A percentile compares a stretch with the other conserved stretches of the same genome.
Conservation (phyloP, 2,113 vertebrate genomes). For the Macrotis lagotis region DNA sequence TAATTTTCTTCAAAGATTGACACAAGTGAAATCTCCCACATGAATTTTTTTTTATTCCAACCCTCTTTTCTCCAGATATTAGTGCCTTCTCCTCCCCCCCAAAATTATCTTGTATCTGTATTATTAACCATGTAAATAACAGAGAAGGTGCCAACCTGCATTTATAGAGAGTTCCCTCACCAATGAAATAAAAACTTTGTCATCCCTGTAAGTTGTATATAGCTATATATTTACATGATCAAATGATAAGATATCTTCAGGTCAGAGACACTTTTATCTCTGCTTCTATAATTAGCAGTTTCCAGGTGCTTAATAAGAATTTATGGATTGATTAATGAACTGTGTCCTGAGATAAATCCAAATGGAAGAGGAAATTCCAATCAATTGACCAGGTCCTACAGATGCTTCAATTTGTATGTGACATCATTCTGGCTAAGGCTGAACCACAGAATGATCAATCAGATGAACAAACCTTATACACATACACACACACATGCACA, state of each 20-base stretch:
- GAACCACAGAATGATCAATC: no score
- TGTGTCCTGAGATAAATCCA: background rate
- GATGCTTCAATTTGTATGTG: background rate
- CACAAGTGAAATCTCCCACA: no score
- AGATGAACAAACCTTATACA: no score
- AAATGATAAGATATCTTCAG: background rate
- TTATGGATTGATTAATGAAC: background rate
- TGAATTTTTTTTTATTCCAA: no score
- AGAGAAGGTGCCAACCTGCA: no score
- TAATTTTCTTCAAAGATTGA: no score
- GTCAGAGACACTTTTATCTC: background rate
- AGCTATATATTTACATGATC: no score
- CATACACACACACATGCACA: no score
- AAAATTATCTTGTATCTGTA: no score
- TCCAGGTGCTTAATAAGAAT: background rate
- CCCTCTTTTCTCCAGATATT: no score
- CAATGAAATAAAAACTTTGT: background rate
- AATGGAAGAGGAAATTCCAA: background rate
- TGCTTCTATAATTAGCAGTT: background rate
- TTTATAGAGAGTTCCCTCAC: background rate
- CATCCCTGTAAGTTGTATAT: background rate
- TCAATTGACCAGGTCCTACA: background rate
- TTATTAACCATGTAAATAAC: no score
- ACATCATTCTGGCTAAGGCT: background rate
- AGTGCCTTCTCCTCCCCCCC: no score